Base-by-base conservation (phyloP, 2,113 vertebrate genomes). In the Percina caprodes region DNA sequence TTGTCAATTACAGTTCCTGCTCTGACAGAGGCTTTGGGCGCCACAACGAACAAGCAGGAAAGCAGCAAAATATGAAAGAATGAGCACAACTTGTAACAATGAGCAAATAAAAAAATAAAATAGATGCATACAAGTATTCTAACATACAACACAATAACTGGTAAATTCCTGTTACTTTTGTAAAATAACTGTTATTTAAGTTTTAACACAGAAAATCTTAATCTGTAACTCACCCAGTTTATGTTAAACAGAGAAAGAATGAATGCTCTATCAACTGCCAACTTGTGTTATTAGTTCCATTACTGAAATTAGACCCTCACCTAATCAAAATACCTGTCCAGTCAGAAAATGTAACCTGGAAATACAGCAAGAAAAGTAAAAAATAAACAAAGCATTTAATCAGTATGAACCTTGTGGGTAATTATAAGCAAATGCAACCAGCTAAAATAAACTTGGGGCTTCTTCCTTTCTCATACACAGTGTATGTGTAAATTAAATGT, bases 1-100 rank as follows among this genome's bases (percentile, higher is more conserved):
- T 87, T 88, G 91, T 93, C 92, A 94, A 90, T 91, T 94, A 92
- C 85, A 56, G 87, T 77, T 90, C 66, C 79, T 21, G 76, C 77
- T 86, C 87, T 88, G 91, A 90, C 90, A 85, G 79, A 87, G 67
- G 92, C 90, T 92, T 23, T 86, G 88, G 86, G 88, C 88, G 15
- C 75, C 80, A 82, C 69, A 21, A 81, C 68, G 72, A 92, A 86
- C 71, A 66, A 74, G 71, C 56, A 83, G 82, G 55, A 78, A 77
- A 58, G 83, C 67, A 86, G 81, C 65, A 78, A 80, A 84, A 72
- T 67, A 59, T 55, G 19, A 45, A 83, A 74, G 80, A 79, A 82
- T 33, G 74, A 85, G 79, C 77, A 69, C 62, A 75, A 78, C 62
- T 69, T 61, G 68, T 21, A 88, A 83, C 62, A 71, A 74, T 62